These are phyloP conservation scores for Burhinus oedicnemus DNA, from an alignment of 2,113 vertebrate genomes.

Conservation along the genomic window DNA sequence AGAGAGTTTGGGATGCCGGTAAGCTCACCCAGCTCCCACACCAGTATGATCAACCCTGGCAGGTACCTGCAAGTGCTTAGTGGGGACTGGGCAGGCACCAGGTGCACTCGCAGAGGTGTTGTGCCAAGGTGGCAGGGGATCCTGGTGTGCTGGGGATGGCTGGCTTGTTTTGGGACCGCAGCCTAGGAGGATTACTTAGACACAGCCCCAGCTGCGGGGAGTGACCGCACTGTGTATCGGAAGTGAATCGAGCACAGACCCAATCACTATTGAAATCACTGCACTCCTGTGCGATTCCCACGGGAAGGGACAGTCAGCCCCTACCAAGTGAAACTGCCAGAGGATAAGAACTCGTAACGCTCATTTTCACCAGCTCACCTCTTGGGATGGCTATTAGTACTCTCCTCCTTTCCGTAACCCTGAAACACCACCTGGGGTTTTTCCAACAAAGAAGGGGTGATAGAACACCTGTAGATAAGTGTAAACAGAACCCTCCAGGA, in stretches of 20 bases:
- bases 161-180: neutral
- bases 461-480: neutral
- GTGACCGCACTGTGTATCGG: accelerated
- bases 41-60: neutral
- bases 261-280: accelerated
- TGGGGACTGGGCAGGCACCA: accelerated
- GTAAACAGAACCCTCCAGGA: neutral
- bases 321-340: neutral
- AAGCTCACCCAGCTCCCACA: neutral
- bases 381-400: neutral
- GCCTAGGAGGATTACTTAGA: neutral
- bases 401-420: neutral
- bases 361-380: neutral
- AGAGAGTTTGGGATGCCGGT: neutral
- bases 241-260: neutral
- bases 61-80: neutral
- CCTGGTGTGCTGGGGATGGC: accelerated
- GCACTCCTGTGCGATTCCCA: neutral
- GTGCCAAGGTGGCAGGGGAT: accelerated
- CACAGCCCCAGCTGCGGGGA: neutral
- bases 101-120: neutral
- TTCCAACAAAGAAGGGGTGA: neutral
- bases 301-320: neutral
- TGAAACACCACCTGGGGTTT: neutral
- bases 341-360: neutral